phyloP scores from a whole-genome alignment of 2,888 invertebrate species.

The Sarcophaga subvicina region DNA sequence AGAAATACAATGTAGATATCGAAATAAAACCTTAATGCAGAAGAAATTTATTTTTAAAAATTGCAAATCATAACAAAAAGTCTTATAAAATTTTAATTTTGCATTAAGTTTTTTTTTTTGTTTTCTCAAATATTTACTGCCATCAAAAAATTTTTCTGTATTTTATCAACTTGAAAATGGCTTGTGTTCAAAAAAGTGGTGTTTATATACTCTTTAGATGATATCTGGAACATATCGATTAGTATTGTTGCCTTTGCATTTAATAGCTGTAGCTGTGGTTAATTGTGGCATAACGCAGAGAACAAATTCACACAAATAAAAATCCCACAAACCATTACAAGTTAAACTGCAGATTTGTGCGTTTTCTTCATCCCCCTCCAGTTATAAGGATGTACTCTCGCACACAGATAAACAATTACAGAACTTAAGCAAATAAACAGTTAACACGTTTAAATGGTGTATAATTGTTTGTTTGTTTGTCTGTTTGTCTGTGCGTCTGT shows the following conservation, averaged over 20 bases:
- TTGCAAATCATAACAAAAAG: background rate
- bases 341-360: background rate
- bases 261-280: slow-evolving; percentile 69
- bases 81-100: background rate
- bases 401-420: slow-evolving; percentile 10
- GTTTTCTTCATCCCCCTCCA: background rate
- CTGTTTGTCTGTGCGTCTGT: background rate
- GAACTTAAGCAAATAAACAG: background rate
- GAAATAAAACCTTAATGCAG: too few species aligned
- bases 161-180: background rate
- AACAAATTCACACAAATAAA: slow-evolving; percentile 47
- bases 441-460: slow-evolving; percentile 14
- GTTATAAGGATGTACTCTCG: background rate
- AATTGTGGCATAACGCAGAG: slow-evolving; percentile 68
- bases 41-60: background rate
- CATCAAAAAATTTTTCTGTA: too few species aligned
- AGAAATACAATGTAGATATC: too few species aligned
- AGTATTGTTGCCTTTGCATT: slow-evolving; percentile 72
- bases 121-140: too few species aligned
- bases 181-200: background rate
- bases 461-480: background rate
- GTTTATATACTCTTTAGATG: background rate
- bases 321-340: slow-evolving; percentile 10
- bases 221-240: slow-evolving; percentile 77
- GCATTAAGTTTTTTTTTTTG: too few species aligned